Evolutionary conservation across 2,113 vertebrate genomes (phyloP).

Genomic region (Rhynchomys soricoides): DNA sequence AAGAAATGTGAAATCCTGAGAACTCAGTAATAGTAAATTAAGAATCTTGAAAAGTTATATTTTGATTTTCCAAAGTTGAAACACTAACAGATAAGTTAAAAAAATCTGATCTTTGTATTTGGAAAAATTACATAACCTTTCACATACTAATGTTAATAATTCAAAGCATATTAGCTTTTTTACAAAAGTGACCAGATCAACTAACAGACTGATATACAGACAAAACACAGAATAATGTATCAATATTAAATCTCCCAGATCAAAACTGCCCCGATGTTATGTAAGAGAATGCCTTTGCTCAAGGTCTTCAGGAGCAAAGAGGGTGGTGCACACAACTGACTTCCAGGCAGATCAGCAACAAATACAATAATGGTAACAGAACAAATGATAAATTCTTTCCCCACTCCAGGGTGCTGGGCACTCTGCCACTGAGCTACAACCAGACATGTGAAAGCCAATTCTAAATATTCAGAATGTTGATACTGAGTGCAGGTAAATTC

Average conservation of each 20-base stretch:
- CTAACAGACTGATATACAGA: neutral
- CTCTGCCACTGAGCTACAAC: neutral
- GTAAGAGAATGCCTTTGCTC: neutral
- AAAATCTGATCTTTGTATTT: slow-evolving; percentile 55
- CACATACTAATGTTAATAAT: slow-evolving; percentile 37
- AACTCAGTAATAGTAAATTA: neutral
- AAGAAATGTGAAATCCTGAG: neutral
- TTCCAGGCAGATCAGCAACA: slow-evolving; percentile 33
- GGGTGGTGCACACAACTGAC: neutral
- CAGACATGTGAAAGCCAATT: neutral
- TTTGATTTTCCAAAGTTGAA: slow-evolving; percentile 49
- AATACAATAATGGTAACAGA: neutral
- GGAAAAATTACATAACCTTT: slow-evolving; percentile 15
- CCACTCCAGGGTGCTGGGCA: neutral
- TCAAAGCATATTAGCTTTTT: slow-evolving; percentile 27
- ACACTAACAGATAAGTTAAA: neutral
- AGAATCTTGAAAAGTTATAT: slow-evolving; percentile 14
- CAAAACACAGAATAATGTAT: neutral
- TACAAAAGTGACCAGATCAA: neutral
- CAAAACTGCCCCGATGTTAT: neutral
- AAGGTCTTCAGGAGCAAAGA: neutral
- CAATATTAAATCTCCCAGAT: slow-evolving; percentile 24
- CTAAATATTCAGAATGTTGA: neutral
- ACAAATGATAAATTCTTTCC: neutral
- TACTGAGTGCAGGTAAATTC: neutral